Base-by-base conservation (phyloP, 2,797 vertebrate genomes). In the Coregonus suidteri region DNA sequence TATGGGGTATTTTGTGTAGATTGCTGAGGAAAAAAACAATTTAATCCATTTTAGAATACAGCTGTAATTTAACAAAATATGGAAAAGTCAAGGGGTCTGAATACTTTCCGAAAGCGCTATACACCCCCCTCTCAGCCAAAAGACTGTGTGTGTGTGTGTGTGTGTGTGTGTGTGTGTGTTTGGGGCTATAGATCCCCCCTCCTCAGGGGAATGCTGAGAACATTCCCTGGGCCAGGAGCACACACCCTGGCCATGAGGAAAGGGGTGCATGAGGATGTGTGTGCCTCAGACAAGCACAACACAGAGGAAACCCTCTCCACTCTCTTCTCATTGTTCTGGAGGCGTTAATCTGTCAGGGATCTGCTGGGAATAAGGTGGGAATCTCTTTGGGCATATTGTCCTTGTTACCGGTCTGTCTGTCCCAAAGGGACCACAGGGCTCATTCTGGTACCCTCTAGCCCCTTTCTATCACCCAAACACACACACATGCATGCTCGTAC, bases 301-400 rank as follows among this genome's bases (percentile, higher is more conserved):
- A 87, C 84, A 86, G 75, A 92, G 92, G 91, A 93, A 91, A 86
- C 88, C 5, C 88, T 86, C 88, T 87, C 87, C 84, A 62, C 88
- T 87, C 90, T 88, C 47, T 84, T 90, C 89, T 92, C 91, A 94
- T 94, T 94, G 93, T 94, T 92, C 89, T 86, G 78, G 77, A 90
- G 89, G 89, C 84, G 88, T 91, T 91, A 90, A 91, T 93, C 92
- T 90, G 89, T 90, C 83, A 89, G 80, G 79, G 86, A 90, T 91
- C 92, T 90, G 86, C 83, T 90, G 76, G 71, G 91, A 92, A 91
- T 93, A 91, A 91, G 91, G 90, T 90, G 91, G 91, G 88, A 91
- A 91, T 93, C 90, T 90, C 75, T 83, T 86, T 71, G 31, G 54
- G 79, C 83, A 66, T n/a, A 9, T 9, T 62, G 73, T 71, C 72